Evolutionary conservation across 64 coral and sea anemone genomes (phyloP).

Genomic region (Montipora cactus): DNA sequence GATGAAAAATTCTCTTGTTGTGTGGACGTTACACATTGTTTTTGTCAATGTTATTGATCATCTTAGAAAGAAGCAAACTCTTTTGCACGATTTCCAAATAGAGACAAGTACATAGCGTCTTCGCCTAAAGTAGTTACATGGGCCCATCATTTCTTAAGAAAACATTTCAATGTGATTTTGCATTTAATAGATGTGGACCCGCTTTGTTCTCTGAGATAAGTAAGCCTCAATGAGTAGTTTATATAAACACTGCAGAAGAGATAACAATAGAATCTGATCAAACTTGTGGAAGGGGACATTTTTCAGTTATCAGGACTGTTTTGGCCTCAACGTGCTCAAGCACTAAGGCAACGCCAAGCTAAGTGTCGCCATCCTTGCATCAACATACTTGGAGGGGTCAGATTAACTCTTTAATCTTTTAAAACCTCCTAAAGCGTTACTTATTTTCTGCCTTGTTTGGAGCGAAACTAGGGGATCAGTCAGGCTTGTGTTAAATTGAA

Average conservation of each 20-base stretch:
- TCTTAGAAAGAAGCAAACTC: background rate
- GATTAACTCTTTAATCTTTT: constrained; percentile 24
- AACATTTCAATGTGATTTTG: background rate
- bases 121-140: background rate
- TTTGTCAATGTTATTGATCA: background rate
- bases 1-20: background rate
- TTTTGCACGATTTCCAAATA: background rate
- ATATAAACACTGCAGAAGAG: background rate
- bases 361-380: background rate
- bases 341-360: background rate
- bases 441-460: background rate
- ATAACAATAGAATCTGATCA: constrained; percentile 16
- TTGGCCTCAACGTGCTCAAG: constrained; percentile 1
- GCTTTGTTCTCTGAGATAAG: background rate
- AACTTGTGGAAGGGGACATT: background rate
- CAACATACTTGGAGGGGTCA: constrained; percentile 25
- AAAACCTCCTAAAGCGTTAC: background rate
- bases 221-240: background rate
- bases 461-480: background rate
- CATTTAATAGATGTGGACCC: background rate
- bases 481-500: background rate
- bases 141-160: background rate
- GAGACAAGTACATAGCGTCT: background rate
- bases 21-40: background rate
- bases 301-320: background rate